Base-by-base conservation (phyloP, 53 echinoderm and acorn worm species). In the Apostichopus leukothele region DNA sequence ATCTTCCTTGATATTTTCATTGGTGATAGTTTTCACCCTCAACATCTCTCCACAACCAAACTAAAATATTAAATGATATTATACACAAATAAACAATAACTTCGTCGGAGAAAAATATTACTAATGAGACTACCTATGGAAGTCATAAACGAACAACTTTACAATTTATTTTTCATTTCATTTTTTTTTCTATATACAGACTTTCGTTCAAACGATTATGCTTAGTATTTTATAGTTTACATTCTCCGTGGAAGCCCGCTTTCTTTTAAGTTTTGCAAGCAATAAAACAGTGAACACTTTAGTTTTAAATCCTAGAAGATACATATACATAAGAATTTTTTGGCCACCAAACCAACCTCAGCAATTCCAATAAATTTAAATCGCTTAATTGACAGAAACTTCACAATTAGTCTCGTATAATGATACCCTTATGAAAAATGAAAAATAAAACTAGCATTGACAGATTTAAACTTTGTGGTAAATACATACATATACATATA, bases 271-370 rank as follows among this genome's bases (percentile, higher is more conserved):
- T 57, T 10, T 57, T 57, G 57, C 57, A 57, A 57, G 57, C 57
- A 57, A 9, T 9, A 57, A 7, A 71, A 18, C 20, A 71, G 18
- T n/a, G 18, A 6, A 71, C 16, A 13, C 16, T 63, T 71, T 71
- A 5, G 21, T 71, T 18, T 71, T 71, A 39, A 71, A 71, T 5
- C 18, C 6, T 71, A 71, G 18, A 0, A 71, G 13, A 71, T n/a
- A 59, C 12, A 81, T 22, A 53, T 52, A 55, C 55, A 23, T 39
- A 39, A 39, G 2, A 39, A 39, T 39, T 59, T 55, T 81, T 81
- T 81, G 81, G 81, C 81, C 81, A 81, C 81, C 81, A 81, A 81
- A 54, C 81, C 54, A 81, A 54, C 81, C 59, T 59, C 54, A 55
- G 57, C 81, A 81, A 81, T 81, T 81, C 81, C 19, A 59, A 23